Conservation (phyloP, 1,140 invertebrate genomes). For the Ctenoplectra terminalis region DNA sequence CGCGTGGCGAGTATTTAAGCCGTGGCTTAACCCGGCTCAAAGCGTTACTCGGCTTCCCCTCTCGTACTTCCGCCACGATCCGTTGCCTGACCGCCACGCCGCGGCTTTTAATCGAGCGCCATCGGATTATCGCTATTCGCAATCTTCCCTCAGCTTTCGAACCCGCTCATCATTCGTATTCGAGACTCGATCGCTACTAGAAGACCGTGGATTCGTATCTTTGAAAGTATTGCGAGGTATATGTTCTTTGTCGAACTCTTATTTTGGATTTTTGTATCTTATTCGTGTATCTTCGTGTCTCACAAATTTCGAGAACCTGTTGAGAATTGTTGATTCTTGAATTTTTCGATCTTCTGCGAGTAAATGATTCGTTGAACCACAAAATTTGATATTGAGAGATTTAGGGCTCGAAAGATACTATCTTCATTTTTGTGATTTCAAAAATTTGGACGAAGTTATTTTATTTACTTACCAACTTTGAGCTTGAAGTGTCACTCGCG, state of each 20-base stretch:
- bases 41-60: constrained; percentile 29
- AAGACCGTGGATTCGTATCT: constrained; percentile 2
- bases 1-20: constrained; percentile 56
- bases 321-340: background rate
- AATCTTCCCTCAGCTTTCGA: constrained; percentile 46
- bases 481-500: background rate
- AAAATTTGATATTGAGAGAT: background rate
- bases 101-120: constrained; percentile 64
- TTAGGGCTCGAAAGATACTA: background rate
- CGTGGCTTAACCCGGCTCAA: constrained; percentile 61
- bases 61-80: constrained; percentile 55
- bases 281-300: background rate
- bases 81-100: constrained; percentile 37
- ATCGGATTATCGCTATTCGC: constrained; percentile 54
- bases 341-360: background rate
- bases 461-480: background rate
- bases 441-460: background rate
- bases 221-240: background rate
- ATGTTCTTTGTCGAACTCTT: too few relatives aligned
- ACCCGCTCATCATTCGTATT: constrained; percentile 36
- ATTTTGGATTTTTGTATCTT: too few relatives aligned
- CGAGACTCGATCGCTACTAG: constrained; percentile 5
- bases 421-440: background rate
- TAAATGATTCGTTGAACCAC: background rate
- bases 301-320: background rate